Evolutionary conservation across 2,113 vertebrate species (phyloP), one percentile per base, ranked within the genome.

Genomic region (Syngnathus scovelli): DNA sequence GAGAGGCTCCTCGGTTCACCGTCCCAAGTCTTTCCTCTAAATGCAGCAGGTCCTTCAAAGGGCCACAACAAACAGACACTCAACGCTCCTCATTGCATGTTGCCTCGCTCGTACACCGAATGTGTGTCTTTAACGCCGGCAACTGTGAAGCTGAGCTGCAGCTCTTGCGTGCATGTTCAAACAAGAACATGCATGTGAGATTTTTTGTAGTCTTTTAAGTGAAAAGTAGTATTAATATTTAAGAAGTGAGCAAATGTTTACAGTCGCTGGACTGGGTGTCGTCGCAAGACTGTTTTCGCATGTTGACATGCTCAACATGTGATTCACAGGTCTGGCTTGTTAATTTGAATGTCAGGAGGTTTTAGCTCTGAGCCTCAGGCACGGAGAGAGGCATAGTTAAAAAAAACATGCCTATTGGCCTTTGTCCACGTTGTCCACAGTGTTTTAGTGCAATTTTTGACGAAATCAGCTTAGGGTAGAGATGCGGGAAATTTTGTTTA

Each of bases 1-100:
- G 97, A 86, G 97, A 98, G 80, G 97, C 96, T 82, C 97, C 97
- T 82, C 96, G 93, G 88, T 99, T 99, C 85, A 98, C 96, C 62
- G 98, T 98, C 84, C 97, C 96, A 91, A 99, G 83, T 79, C 97
- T 88, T 79, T 99, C 97, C 88, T 99, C 97, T 89, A 99, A 91
- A 88, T 98, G 96, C 91, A 98, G 96, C 85, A 98, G 90, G 86
- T 99, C 97, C 97, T 99, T 75, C 41, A 49, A 18, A 18, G 69
- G 37, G 61, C 19, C 59, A 3, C 0, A 1, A 0, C 11, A 71
- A 68, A 62, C 54, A 67, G 33, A 56, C 41, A 43, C 41, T 43
- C 41, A 43, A 43, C 41, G 3, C 41, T 43, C 41, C 10, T 43
- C 2, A 43, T 43, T 4, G 41, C 11, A 18, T 6, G 15, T 48